Conservation (phyloP, 1,140 invertebrate genomes). For the Hetaerina americana region DNA sequence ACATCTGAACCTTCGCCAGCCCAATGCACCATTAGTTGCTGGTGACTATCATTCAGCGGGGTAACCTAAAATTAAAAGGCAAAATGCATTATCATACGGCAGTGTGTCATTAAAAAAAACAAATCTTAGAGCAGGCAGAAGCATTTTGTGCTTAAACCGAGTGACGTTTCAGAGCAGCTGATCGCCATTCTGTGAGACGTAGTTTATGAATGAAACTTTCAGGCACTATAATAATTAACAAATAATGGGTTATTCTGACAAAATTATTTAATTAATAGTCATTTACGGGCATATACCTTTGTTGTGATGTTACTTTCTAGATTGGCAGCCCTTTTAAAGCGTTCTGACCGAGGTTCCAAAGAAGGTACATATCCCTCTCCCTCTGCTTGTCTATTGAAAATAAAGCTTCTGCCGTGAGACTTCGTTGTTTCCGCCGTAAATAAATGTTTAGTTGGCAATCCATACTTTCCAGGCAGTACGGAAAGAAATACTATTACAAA, state of each 20-base stretch:
- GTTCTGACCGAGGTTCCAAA: background rate
- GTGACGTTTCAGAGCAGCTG: no score
- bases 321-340: background rate
- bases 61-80: slow-evolving; percentile 40
- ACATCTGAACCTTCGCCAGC: slow-evolving; percentile 72
- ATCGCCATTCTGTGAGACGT: no score
- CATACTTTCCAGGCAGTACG: background rate
- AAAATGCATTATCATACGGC: background rate
- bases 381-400: background rate
- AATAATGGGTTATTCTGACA: background rate
- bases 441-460: background rate
- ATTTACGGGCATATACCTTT: background rate
- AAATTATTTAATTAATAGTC: background rate
- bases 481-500: background rate
- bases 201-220: no score
- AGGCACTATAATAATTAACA: background rate
- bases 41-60: slow-evolving; percentile 67
- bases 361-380: background rate
- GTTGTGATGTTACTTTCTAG: background rate
- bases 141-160: background rate
- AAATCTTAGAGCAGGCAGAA: background rate
- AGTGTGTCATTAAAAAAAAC: background rate
- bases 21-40: slow-evolving; percentile 82
- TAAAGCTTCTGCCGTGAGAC: background rate
- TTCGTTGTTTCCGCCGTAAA: background rate